Evolutionary conservation across 1,140 invertebrate genomes (phyloP), one percentile per base, ranked within the genome.

Genomic region (Aleiodes sp.): DNA sequence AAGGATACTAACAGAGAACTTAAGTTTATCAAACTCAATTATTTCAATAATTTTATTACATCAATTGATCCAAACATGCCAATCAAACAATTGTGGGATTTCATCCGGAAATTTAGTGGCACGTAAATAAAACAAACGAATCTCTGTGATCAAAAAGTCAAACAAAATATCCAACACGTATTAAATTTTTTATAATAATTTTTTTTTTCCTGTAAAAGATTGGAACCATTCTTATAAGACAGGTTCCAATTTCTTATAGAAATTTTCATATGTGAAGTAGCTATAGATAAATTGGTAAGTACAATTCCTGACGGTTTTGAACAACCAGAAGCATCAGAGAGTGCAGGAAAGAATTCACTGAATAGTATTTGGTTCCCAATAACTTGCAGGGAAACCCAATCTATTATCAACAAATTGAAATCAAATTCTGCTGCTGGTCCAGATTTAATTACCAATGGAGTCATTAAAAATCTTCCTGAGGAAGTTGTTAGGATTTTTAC

Each of bases 401-500:
- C 2, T 4, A 65, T 69, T 9, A 26, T 71, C 10, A 33, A 28
- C 8, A 65, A 65, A 19, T 33, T 68, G 0, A 73, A 73, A 46
- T 1, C 3, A 2, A 56, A 63, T 46, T 70, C 70, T 14, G 60
- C 73, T 1, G 37, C 73, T 0, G 75, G 72, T 0, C 57, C 70
- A 9, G 76, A 78, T 31, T 10, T 62, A 8, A 73, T 78, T 3
- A 35, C 66, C 0, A 65, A 72, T 35, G 33, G 43, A 39, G 56
- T 65, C 0, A 28, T 78, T 0, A 63, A 66, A 39, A 60, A 72
- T 1, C 12, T 75, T 1, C 59, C 65, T 1, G 29, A 63, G 29
- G 24, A 61, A 19, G 19, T 21, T 0, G 16, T 41, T 3, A 41
- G 46, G 52, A 14, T 9, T 6, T 8, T 73, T 6, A 62, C 66